phyloP scores from a whole-genome alignment of 1,140 invertebrate species.

The Drosophila kohkoa region DNA sequence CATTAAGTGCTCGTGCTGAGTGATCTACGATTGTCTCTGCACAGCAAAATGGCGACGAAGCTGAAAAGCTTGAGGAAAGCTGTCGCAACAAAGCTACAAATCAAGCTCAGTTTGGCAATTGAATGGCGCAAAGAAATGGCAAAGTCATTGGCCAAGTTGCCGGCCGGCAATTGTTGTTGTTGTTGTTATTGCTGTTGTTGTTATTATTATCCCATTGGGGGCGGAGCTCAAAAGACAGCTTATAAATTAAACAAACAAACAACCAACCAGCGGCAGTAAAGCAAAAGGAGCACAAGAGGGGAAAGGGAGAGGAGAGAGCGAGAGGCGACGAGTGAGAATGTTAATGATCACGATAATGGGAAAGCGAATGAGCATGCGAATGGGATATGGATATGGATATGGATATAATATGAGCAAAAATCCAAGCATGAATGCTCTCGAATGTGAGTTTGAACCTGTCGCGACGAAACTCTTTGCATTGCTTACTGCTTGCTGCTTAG shows the following conservation, averaged over 20 bases:
- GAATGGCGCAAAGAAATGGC: slow-evolving; percentile 15
- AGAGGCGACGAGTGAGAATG: slow-evolving; percentile 7
- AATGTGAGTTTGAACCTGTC: slow-evolving; percentile 33
- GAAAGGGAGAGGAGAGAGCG: neutral
- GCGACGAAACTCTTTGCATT: slow-evolving; percentile 8
- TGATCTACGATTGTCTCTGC: neutral
- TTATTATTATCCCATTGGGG: slow-evolving; percentile 34
- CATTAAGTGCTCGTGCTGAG: neutral
- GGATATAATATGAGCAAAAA: neutral
- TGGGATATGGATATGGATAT: slow-evolving; percentile 5
- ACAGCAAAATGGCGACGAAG: neutral
- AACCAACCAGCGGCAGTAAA: slow-evolving; percentile 58
- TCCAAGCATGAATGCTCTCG: neutral
- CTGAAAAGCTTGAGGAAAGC: neutral
- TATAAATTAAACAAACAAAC: slow-evolving; percentile 76
- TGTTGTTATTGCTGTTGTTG: slow-evolving; percentile 22
- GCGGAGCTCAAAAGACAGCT: slow-evolving; percentile 67
- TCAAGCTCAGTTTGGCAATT: slow-evolving; percentile 8
- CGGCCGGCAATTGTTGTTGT: slow-evolving; percentile 57
- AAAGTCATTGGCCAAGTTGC: slow-evolving; percentile 29
- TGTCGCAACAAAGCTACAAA: neutral
- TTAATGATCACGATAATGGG: slow-evolving; percentile 53
- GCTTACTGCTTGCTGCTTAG: slow-evolving; percentile 4
- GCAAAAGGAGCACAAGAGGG: neutral
- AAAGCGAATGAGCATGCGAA: slow-evolving; percentile 41